These are phyloP conservation scores for Nothoprocta pentlandii DNA, from an alignment of 2,113 vertebrate genomes.

Conservation along the genomic window DNA sequence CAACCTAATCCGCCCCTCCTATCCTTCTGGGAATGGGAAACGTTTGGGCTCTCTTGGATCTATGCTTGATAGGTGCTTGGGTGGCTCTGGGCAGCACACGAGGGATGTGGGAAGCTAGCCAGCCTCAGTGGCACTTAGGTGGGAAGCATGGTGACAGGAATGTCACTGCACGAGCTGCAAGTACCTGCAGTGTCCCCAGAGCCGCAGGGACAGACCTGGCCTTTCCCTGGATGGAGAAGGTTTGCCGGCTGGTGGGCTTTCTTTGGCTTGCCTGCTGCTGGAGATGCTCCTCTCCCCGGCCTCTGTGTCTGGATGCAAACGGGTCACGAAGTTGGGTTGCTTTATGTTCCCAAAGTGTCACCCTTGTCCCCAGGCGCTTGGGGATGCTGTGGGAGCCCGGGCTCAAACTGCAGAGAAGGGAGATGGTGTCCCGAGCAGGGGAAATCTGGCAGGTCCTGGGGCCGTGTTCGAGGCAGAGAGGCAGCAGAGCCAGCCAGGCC, in stretches of 20 bases:
- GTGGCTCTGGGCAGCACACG: background rate
- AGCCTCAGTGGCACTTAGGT: background rate
- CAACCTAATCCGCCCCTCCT: too few relatives aligned
- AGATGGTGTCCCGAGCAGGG: too few relatives aligned
- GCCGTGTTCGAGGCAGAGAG: accelerated
- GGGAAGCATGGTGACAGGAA: background rate
- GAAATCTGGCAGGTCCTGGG: background rate
- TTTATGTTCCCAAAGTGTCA: background rate
- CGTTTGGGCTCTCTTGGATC: background rate
- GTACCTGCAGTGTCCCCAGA: background rate
- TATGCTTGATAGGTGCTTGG: background rate
- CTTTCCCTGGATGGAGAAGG: background rate
- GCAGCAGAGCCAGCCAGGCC: background rate
- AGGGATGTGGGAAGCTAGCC: background rate
- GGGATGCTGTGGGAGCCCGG: background rate
- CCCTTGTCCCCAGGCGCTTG: background rate
- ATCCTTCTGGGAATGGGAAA: background rate
- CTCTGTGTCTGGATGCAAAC: too few relatives aligned
- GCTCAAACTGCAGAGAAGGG: background rate
- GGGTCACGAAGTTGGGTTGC: too few relatives aligned
- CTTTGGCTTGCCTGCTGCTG: background rate
- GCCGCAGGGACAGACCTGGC: background rate
- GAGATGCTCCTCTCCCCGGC: background rate
- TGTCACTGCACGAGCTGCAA: accelerated
- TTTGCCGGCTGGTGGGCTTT: background rate